Percentiles rank a stretch among this genome's conserved stretches.
These are phyloP conservation scores for Bradypodion pumilum DNA, from an alignment of 2,797 vertebrate species.

Conservation along the genomic window DNA sequence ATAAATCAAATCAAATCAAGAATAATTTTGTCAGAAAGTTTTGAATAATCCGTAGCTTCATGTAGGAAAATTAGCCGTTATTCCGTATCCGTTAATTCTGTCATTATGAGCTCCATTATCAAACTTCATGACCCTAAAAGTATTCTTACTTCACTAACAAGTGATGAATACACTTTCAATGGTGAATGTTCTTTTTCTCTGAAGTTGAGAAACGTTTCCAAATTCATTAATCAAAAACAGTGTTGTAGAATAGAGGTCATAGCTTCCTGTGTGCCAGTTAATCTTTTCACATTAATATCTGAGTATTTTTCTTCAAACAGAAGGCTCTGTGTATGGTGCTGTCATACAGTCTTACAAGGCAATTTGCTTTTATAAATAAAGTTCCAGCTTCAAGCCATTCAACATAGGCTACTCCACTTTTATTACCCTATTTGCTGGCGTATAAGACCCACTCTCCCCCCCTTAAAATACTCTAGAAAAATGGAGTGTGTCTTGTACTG, in stretches of 20 bases:
- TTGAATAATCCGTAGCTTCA: not conserved
- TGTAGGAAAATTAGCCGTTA: not conserved
- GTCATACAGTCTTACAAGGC: not conserved
- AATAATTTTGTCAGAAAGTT: not conserved
- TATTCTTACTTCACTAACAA: not conserved
- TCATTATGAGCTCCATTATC: not conserved
- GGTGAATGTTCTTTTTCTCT: not conserved
- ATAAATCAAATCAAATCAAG: no score
- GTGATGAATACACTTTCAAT: not conserved
- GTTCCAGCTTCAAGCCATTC: not conserved
- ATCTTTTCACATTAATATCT: no score
- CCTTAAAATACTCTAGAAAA: no score
- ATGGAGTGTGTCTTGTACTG: no score
- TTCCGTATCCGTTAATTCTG: not conserved
- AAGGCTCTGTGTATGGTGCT: no score
- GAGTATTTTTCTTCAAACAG: no score
- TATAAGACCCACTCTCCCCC: no score
- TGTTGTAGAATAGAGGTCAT: not conserved
- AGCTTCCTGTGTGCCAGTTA: no score
- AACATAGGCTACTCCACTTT: not conserved
- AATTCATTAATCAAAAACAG: not conserved
- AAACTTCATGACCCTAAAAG: no score
- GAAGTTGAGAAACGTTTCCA: not conserved
- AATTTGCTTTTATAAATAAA: not conserved
- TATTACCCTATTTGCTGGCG: no score